Evolutionary conservation across 2,888 invertebrate genomes (phyloP).

Genomic region (Andrena bucephala): DNA sequence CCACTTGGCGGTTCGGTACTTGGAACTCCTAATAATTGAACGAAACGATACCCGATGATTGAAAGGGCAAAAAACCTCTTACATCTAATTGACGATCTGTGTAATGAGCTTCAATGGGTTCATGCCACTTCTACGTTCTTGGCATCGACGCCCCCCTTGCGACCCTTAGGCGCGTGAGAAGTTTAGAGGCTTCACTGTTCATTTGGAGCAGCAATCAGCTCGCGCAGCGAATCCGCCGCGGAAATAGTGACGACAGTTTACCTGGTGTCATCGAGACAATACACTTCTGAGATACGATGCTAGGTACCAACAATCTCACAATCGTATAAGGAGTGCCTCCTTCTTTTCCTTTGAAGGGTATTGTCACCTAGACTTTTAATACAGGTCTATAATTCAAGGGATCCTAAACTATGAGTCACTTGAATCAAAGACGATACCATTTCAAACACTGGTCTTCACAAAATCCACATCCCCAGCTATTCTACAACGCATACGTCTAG

Average conservation of each 20-base stretch:
- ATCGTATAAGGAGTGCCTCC: no score
- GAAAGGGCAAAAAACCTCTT: conserved; percentile 60
- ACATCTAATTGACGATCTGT: conserved; percentile 72
- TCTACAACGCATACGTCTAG: no score
- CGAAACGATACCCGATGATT: conserved; percentile 38
- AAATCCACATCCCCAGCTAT: no score
- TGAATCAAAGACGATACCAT: no score
- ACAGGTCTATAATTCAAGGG: no score
- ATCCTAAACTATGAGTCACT: no score
- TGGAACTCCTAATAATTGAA: conserved; percentile 45
- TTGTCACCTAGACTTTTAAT: no score
- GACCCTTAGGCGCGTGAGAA: conserved; percentile 28
- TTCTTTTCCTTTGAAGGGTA: no score
- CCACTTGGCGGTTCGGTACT: not conserved
- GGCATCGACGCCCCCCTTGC: conserved; percentile 27
- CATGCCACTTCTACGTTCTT: conserved; percentile 36
- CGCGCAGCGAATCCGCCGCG: not conserved
- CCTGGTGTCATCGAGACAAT: not conserved
- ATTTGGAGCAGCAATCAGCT: conserved; percentile 40
- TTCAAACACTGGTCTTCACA: no score
- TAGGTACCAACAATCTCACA: no score
- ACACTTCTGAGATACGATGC: no score
- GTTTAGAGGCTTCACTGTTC: conserved; percentile 46
- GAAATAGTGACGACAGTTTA: conserved; percentile 4
- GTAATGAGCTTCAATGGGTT: conserved; percentile 64